Base-by-base conservation (phyloP, 2,113 vertebrate species). In the Chinchilla lanigera region DNA sequence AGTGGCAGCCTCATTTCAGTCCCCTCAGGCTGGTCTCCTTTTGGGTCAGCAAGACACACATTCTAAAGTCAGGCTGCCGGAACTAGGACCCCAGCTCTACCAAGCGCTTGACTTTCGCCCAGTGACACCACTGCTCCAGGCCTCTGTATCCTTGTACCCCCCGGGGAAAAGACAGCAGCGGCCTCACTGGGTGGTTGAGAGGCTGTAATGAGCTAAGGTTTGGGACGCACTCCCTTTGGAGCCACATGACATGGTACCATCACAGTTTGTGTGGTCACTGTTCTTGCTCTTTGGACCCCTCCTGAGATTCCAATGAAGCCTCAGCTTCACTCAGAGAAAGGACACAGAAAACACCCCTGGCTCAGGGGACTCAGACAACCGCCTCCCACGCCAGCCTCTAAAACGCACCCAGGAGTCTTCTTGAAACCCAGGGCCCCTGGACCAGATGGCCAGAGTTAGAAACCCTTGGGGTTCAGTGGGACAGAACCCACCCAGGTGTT, bases 261-360 rank as follows among this genome's bases (percentile, higher is more conserved):
- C 2, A 6, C 20, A 12, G 13, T 7, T 16, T 9, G 19, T 19
- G 16, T 0, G 4, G 38, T 0, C 56, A 11, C 3, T 28, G 26
- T 19, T 47, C 6, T 47, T 30, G 33, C 26, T 38, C 81, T 60
- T 35, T 7, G n/a, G 35, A 44, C 11, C 22, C 30, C 22, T 83
- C 67, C 73, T 35, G 38, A 93, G 78, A 80, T 56, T 54, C 17
- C 35, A 33, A 5, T n/a, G 78, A 6, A 33, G 22, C 50, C 8
- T 3, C 26, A 52, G 58, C 28, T 24, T 80, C 24, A 30, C 28
- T 54, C 50, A 73, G 61, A 94, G 24, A 52, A 84, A 65, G 56
- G 54, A 80, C 69, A 80, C 13, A 11, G 4, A 35, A 58, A 90
- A 54, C 3, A 7, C 50, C 19, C 54, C 7, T 60, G 35, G 4